phyloP scores from a whole-genome alignment of 2,888 invertebrate species.

The Capitulum mitella region DNA sequence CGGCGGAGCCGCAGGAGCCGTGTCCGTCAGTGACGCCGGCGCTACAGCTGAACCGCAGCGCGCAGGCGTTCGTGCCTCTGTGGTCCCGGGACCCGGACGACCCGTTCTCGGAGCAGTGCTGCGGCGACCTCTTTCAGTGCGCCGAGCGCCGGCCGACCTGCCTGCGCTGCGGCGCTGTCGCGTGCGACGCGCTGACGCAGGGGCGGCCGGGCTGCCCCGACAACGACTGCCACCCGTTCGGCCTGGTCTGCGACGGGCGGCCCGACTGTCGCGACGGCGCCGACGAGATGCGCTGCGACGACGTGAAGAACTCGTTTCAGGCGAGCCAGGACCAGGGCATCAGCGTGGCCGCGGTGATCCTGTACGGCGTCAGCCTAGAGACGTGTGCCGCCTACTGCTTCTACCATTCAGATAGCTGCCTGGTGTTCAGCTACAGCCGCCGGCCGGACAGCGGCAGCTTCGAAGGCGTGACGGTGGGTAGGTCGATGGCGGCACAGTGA shows the following conservation, averaged over 20 bases:
- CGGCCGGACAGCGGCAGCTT: neutral
- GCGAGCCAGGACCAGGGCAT: neutral
- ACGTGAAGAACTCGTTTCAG: neutral
- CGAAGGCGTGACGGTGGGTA: neutral
- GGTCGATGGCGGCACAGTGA: too few relatives aligned
- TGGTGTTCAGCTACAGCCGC: neutral
- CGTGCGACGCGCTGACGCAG: neutral
- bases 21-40: too few relatives aligned
- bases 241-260: neutral
- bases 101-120: neutral
- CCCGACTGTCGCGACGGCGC: neutral
- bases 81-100: neutral
- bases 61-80: neutral
- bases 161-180: neutral
- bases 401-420: neutral
- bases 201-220: neutral
- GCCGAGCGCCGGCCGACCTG: neutral
- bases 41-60: too few relatives aligned
- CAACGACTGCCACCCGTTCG: neutral
- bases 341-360: neutral
- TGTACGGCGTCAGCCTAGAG: neutral
- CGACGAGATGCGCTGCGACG: neutral
- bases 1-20: too few relatives aligned
- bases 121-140: slow-evolving; percentile 9
- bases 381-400: slow-evolving; percentile 19